Base-by-base conservation (phyloP, 2,797 vertebrate genomes). In the Phyllotis vaccarum region DNA sequence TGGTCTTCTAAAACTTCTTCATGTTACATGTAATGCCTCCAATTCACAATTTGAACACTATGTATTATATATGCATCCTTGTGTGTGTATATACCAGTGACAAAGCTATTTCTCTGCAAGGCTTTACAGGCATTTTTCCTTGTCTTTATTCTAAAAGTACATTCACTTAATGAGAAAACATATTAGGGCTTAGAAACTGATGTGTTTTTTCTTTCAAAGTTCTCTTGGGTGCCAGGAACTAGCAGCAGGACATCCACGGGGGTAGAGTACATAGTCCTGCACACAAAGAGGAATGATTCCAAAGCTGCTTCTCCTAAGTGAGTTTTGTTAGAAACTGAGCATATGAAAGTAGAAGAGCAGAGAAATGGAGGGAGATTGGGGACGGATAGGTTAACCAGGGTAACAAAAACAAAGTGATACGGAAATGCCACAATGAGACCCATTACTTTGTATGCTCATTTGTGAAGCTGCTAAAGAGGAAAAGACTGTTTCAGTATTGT, bases 401-500 rank as follows among this genome's bases (percentile, higher is more conserved):
- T 2, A 22, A 14, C 24, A 43, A 40, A 74, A 58, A 7, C 27
- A 13, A 34, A 58, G 49, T 37, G 3, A 13, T 34, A 8, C 46
- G 16, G 34, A 72, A 56, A 74, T 40, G n/a, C 8, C 22, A 56
- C 14, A 56, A 21, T 40, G 49, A 40, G 31, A 40, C n/a, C 10
- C 27, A 34, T 13, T 31, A 22, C 37, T 58, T 6, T 58, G 10
- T 43, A 74, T 13, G 27, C 52, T 74, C 31, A 70, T 31, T 74
- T 21, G 31, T 40, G 6, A 58, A 29, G n/a, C 10, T 40, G 40
- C 16, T 72, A 74, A 74, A 94, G n/a, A 86, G 49, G 29, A 86
- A 43, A 95, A n/a, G 60, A 74, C 87, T 91, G 6, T 68, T 89
- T 95, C 37, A 82, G 40, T 89, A 37, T 40, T 89, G 3, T 31